Conservation (phyloP, 2,888 invertebrate genomes). For the Polylopha cassiicola region DNA sequence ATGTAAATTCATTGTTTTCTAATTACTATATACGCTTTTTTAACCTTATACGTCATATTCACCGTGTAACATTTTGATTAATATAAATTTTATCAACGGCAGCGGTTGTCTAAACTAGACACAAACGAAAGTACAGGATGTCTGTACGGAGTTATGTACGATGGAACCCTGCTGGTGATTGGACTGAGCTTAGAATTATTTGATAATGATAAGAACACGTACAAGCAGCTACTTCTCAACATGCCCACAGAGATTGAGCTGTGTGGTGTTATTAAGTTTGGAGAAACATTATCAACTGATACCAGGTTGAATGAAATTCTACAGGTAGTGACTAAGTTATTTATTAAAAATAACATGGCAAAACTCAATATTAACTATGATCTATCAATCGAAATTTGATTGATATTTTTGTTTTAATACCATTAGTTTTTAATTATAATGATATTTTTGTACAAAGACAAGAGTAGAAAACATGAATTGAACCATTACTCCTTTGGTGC, state of each 20-base stretch:
- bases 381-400: too few species aligned
- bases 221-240: constrained; percentile 76
- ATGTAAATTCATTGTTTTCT: background rate
- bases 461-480: too few species aligned
- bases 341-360: too few species aligned
- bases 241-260: constrained; percentile 87
- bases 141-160: constrained; percentile 85
- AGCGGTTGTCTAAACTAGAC: constrained; percentile 82
- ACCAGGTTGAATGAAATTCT: constrained; percentile 79
- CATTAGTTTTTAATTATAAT: too few species aligned
- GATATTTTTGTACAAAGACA: too few species aligned
- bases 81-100: constrained; percentile 29
- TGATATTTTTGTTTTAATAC: too few species aligned
- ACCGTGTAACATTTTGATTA: constrained; percentile 17
- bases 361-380: too few species aligned
- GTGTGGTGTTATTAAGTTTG: constrained; percentile 84
- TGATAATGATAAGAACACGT: constrained; percentile 72
- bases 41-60: constrained; percentile 50
- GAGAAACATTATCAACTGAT: constrained; percentile 77
- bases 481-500: too few species aligned
- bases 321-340: constrained; percentile 50
- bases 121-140: constrained; percentile 80
- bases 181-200: constrained; percentile 82
- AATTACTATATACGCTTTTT: background rate
- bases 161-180: constrained; percentile 82